phyloP scores from a whole-genome alignment of 2,888 invertebrate species.

The Caenorhabditis macrosperma region DNA sequence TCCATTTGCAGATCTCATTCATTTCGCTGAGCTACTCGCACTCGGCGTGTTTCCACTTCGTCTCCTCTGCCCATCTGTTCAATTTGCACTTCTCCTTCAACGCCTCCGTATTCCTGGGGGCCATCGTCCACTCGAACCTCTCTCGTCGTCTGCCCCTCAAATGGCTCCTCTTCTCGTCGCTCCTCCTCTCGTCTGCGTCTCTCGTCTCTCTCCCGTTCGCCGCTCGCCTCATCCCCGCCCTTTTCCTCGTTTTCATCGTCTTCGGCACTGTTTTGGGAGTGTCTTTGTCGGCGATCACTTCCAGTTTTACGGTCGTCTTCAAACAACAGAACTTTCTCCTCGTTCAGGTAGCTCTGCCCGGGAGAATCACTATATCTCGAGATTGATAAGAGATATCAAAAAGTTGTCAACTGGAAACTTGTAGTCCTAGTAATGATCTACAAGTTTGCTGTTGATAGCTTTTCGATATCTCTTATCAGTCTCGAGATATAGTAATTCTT shows the following conservation, averaged over 20 bases:
- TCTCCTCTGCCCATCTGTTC: conserved; percentile 57
- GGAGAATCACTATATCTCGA: no score
- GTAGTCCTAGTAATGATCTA: no score
- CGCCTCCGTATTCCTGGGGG: conserved; percentile 58
- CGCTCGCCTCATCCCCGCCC: conserved; percentile 9
- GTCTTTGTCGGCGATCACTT: conserved; percentile 30
- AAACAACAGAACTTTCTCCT: conserved; percentile 37
- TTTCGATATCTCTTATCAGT: no score
- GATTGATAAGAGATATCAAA: no score
- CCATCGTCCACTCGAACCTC: conserved; percentile 53
- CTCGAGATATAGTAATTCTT: no score
- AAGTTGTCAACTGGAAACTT: no score
- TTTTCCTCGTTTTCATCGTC: conserved; percentile 43
- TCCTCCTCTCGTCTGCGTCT: conserved; percentile 11
- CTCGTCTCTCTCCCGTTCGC: conserved; percentile 25
- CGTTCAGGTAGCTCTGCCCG: conserved; percentile 26
- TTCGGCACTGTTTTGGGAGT: conserved; percentile 50
- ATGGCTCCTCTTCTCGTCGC: conserved; percentile 27
- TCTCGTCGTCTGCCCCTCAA: conserved; percentile 45
- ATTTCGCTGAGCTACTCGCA: conserved; percentile 60
- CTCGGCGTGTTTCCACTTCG: conserved; percentile 50
- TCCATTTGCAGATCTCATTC: conserved; percentile 57
- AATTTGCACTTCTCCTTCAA: conserved; percentile 62
- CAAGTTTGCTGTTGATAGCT: no score
- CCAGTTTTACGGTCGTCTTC: conserved; percentile 36